Base-by-base conservation (phyloP, 2,888 invertebrate genomes). In the Gibbula magus region DNA sequence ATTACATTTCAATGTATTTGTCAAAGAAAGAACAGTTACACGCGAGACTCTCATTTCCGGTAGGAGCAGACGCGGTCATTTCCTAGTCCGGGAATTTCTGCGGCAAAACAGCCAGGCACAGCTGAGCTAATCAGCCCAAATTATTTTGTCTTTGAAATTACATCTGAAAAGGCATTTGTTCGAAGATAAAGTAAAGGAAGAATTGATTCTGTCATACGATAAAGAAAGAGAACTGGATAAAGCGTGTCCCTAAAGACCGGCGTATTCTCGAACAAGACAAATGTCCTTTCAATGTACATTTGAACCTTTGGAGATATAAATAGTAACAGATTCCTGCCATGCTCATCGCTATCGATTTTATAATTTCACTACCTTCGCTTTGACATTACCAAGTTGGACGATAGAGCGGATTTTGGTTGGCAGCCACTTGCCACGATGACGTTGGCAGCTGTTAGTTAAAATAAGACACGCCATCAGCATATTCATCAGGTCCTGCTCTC, bases 41-140 rank as follows among this genome's bases (percentile, higher is more conserved):
- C 61, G 61, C 61, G 61, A 61, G 61, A 61, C 29, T 29, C 61
- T 61, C 61, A 61, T 61, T 61, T 61, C 61, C 61, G 61, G 61
- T 61, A 61, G 61, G 61, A 61, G 25, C 61, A 61, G 29, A 61
- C 61, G 29, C 61, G 61, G 13, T 10, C 25, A 61, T 25, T 61
- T 29, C 61, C 61, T 18, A 7, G 10, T 29, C 61, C 29, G 61
- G 13, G 61, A 18, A 16, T 29, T 16, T 61, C 61, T 61, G 16
- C 29, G 29, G 16, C 61, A 5, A 61, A 20, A 25, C 29, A 29
- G 29, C 5, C 61, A 61, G 61, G 29, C 13, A 22, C 29, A 16
- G 61, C 29, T 16, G 29, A 25, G 61, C 10, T 16, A 16, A 16
- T 61, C 16, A 18, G 22, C 29, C 20, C 61, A 61, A 61, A 61